Base-by-base conservation (phyloP, 2,888 invertebrate genomes). In the Epirrhoe alternata region DNA sequence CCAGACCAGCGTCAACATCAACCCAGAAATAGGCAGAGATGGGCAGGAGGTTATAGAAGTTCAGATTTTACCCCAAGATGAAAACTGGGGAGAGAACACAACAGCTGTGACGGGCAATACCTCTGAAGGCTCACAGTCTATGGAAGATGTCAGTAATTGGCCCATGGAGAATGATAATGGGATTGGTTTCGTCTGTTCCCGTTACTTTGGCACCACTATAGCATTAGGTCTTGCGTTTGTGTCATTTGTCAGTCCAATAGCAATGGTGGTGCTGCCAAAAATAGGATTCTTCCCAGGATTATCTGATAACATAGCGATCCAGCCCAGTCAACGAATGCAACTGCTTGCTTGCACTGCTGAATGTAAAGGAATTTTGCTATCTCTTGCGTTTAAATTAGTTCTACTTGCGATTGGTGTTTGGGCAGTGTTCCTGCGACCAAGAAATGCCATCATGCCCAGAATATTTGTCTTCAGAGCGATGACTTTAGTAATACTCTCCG, bases 1-100 rank as follows among this genome's bases (percentile, higher is more conserved):
- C 81, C 97, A 97, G 88, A 97, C 97, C 3, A 96, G 97, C 66
- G 97, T 97, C 0, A 97, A 97, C 74, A 94, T 97, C 68, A 96
- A 95, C 78, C 96, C 96, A 17, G 97, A 97, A 72, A 97, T 96
- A 74, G 94, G 94, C 1, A 89, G 96, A 61, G 96, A 97, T 70
- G 97, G 97, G 0, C 97, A 97, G 83, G 98, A 98, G 89, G 97
- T 98, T 10, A 98, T 99, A 56, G 98, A 99, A 92, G 98, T 99
- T 45, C 98, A 99, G 92, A 98, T 99, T 74, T 90, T 99, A 65
- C 98, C 98, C 0, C 97, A 98, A 91, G 99, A 99, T 90, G 99
- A 99, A 82, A 98, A 98, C 87, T 99, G 99, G 99, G 98, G 98
- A n/a, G 99, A 99, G 87, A 99, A 98, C 80, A 99, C 99, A 0